Conservation (phyloP, 1,140 invertebrate genomes). For the Drosophila littoralis region DNA sequence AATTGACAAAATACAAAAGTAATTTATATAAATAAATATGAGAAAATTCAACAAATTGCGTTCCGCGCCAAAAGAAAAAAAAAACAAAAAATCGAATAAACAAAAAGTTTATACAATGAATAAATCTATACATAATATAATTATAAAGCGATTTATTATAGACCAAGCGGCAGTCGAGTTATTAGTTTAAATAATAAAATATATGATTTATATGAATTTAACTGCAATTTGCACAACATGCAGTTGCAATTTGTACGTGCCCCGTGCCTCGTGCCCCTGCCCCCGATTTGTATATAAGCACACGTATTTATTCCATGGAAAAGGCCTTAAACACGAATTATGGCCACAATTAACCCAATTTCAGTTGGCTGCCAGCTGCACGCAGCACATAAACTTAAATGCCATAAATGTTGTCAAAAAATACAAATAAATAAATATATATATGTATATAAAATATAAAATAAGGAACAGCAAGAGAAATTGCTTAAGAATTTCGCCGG, state of each 20-base stretch:
- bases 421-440: slow-evolving; percentile 19
- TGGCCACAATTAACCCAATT: slow-evolving; percentile 77
- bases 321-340: slow-evolving; percentile 77
- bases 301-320: slow-evolving; percentile 52
- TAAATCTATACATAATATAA: slow-evolving; percentile 60
- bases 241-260: slow-evolving; percentile 68
- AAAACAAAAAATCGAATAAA: no score
- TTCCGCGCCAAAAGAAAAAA: slow-evolving; percentile 49
- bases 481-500: slow-evolving; percentile 54
- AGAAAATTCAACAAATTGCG: slow-evolving; percentile 63
- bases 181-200: slow-evolving; percentile 22
- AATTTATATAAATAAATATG: slow-evolving; percentile 63
- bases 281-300: not conserved
- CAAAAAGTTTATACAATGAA: slow-evolving; percentile 24
- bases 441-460: slow-evolving; percentile 30
- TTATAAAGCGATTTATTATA: slow-evolving; percentile 54
- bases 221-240: slow-evolving; percentile 54
- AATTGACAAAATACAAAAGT: slow-evolving; percentile 52
- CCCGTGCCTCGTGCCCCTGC: not conserved
- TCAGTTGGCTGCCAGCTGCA: slow-evolving; percentile 52
- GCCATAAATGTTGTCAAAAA: slow-evolving; percentile 46
- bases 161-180: not conserved
- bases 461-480: slow-evolving; percentile 45
- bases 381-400: slow-evolving; percentile 49
- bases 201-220: slow-evolving; percentile 61